phyloP scores from a whole-genome alignment of 1,140 invertebrate genomes.

The Callitettix versicolor region DNA sequence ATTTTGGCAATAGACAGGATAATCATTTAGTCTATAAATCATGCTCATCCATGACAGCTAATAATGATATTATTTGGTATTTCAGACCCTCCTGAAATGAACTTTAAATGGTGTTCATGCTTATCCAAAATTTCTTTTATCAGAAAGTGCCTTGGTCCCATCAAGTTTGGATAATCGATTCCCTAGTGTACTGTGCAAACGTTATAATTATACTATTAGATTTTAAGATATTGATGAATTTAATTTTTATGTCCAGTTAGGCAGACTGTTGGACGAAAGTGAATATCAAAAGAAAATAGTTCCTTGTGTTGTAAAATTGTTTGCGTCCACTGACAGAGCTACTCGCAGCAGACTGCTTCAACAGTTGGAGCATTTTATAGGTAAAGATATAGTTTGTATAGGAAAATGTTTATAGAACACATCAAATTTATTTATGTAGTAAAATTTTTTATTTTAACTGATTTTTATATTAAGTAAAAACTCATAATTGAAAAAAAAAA shows the following conservation, averaged over 20 bases:
- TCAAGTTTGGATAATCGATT: no score
- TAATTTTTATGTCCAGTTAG: conserved; percentile 52
- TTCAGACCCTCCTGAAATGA: no score
- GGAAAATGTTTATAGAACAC: background rate
- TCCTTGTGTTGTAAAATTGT: conserved; percentile 93
- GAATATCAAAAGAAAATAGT: conserved; percentile 96
- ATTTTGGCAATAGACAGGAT: no score
- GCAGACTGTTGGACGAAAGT: conserved; percentile 70
- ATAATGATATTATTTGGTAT: no score
- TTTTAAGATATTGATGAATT: background rate
- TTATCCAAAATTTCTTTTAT: no score
- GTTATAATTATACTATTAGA: no score
- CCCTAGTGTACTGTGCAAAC: no score
- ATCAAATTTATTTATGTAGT: background rate
- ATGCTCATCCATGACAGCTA: no score
- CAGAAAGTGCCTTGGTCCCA: no score
- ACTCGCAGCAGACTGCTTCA: conserved; percentile 87
- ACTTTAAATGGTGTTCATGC: no score
- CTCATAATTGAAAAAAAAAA: no score
- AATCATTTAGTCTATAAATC: no score
- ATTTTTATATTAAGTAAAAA: background rate
- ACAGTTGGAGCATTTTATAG: conserved; percentile 75
- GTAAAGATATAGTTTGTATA: conserved; percentile 21
- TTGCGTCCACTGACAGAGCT: conserved; percentile 87
- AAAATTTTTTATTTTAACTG: background rate